These are phyloP conservation scores for Scrobipalpa costella DNA, from an alignment of 2,888 invertebrate species.

Conservation along the genomic window DNA sequence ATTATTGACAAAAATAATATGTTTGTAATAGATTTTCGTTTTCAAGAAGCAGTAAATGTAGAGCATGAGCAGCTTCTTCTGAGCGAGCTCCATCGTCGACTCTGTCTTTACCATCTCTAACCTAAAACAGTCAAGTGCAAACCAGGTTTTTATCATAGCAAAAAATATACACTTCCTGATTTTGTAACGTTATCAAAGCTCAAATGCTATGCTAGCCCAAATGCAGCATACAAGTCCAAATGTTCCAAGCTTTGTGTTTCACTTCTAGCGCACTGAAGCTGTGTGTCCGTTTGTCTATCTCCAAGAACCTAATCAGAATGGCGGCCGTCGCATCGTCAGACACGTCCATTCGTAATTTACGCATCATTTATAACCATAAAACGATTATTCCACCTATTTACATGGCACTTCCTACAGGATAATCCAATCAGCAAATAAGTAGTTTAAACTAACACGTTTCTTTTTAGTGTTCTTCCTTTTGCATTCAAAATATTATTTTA, in stretches of 20 bases:
- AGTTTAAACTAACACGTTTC: background rate
- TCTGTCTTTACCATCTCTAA: too few relatives aligned
- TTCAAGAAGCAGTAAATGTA: too few relatives aligned
- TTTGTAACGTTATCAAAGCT: too few relatives aligned
- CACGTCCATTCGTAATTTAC: constrained; percentile 26
- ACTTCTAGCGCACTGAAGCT: constrained; percentile 33
- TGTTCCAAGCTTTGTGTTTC: constrained; percentile 15
- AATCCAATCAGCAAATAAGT: background rate
- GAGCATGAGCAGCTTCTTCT: too few relatives aligned
- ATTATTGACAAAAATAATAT: too few relatives aligned
- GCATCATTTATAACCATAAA: constrained; percentile 29
- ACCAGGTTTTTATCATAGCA: too few relatives aligned
- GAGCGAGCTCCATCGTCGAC: too few relatives aligned
- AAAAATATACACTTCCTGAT: too few relatives aligned
- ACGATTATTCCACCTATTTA: constrained; percentile 15
- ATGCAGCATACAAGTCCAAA: background rate
- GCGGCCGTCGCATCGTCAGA: constrained; percentile 34
- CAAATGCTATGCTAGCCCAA: background rate
- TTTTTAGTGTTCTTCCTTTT: background rate
- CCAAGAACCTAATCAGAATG: constrained; percentile 57
- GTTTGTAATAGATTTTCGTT: too few relatives aligned
- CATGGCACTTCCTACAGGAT: constrained; percentile 3
- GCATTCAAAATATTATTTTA: background rate
- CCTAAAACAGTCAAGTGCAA: too few relatives aligned
- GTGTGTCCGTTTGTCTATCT: constrained; percentile 47